Conservation (phyloP, 2,888 invertebrate species). For the Athripsodes cinereus region DNA sequence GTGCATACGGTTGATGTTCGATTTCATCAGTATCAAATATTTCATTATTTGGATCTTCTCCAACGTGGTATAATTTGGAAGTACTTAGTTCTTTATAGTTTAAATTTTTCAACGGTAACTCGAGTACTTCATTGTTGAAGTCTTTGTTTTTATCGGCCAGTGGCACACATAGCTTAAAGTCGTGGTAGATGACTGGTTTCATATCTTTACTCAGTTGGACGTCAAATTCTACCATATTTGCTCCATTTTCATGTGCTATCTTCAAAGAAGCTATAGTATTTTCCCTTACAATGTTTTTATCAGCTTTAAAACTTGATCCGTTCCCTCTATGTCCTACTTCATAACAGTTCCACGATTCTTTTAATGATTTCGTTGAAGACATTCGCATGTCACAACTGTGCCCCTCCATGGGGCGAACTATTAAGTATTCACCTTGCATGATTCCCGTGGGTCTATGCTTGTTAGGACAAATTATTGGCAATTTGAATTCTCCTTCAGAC, state of each 20-base stretch:
- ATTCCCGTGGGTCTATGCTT: conserved; percentile 85
- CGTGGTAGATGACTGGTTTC: conserved; percentile 94
- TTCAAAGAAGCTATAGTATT: conserved; percentile 94
- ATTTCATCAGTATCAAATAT: conserved; percentile 77
- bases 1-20: conserved; percentile 93
- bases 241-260: conserved; percentile 87
- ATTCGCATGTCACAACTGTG: conserved; percentile 69
- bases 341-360: conserved; percentile 74
- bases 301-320: conserved; percentile 84
- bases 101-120: conserved; percentile 90
- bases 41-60: conserved; percentile 68
- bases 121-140: conserved; percentile 74
- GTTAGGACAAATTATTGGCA: conserved; percentile 82
- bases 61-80: conserved; percentile 68
- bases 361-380: conserved; percentile 85
- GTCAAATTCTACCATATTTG: conserved; percentile 98
- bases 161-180: conserved; percentile 90
- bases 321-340: conserved; percentile 95
- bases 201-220: conserved; percentile 95
- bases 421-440: conserved; percentile 57
- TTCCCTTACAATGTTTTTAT: conserved; percentile 73
- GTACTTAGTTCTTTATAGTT: conserved; percentile 84
- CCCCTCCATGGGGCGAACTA: conserved; percentile 57
- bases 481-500: conserved; percentile 68
- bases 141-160: conserved; percentile 75